These are phyloP conservation scores for Hylaeus volcanicus DNA, from an alignment of 1,140 invertebrate species.

Conservation along the genomic window DNA sequence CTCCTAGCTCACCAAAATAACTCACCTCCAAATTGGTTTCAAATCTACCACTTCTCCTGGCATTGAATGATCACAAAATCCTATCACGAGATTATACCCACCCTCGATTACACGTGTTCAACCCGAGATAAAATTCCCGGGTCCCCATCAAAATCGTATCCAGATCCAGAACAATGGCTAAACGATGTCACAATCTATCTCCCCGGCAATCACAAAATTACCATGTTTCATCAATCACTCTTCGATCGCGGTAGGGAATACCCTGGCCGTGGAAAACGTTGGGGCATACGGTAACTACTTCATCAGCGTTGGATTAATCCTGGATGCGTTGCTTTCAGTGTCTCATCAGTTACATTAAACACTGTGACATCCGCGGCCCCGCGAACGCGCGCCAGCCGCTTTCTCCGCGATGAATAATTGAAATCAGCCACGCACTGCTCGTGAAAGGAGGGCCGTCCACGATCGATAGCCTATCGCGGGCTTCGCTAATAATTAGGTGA, in stretches of 20 bases:
- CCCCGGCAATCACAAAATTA: not conserved
- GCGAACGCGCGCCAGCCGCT: not conserved
- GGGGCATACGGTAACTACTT: conserved; percentile 27
- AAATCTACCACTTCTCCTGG: too few species aligned
- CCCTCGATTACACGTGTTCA: too few species aligned
- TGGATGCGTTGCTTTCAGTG: conserved; percentile 35
- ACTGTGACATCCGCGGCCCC: conserved; percentile 18
- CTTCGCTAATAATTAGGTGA: conserved; percentile 44
- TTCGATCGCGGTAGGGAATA: not conserved
- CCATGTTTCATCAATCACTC: conserved; percentile 29
- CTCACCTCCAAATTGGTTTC: too few species aligned
- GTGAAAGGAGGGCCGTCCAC: conserved; percentile 22
- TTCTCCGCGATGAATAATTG: conserved; percentile 43
- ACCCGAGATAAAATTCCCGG: too few species aligned
- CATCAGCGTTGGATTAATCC: conserved; percentile 41
- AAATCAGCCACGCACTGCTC: conserved; percentile 22
- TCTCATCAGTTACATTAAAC: conserved; percentile 46
- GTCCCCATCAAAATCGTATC: too few species aligned
- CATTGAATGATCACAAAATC: too few species aligned
- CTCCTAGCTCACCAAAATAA: too few species aligned
- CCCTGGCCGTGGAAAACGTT: conserved; percentile 9
- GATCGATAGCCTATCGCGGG: conserved; percentile 28
- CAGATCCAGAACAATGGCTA: not conserved
- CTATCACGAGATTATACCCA: too few species aligned
- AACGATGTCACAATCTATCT: not conserved